Conservation (phyloP, 2,797 vertebrate species). For the Malacoctenus gilli region DNA sequence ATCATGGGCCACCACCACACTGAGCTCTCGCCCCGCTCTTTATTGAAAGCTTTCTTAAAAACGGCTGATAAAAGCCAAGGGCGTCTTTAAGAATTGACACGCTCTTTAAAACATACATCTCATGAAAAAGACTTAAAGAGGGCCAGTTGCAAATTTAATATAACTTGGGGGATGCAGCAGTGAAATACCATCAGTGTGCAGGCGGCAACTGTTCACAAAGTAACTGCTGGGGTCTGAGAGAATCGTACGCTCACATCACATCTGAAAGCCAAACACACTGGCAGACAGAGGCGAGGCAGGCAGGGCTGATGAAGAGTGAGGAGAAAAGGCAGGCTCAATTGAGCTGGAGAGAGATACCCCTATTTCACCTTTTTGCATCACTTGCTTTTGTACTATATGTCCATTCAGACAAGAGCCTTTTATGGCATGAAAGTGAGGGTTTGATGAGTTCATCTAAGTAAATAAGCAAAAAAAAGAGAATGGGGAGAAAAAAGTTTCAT, state of each 20-base stretch:
- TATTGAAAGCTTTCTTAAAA: constrained; percentile 73
- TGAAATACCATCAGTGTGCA: constrained; percentile 75
- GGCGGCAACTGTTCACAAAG: constrained; percentile 70
- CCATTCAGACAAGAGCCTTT: constrained; percentile 76
- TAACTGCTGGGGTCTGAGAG: constrained; percentile 73
- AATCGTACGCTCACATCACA: constrained; percentile 76
- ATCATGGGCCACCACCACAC: constrained; percentile 72
- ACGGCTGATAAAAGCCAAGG: constrained; percentile 78
- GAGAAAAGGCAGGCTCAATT: constrained; percentile 71
- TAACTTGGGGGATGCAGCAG: constrained; percentile 78
- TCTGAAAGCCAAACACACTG: constrained; percentile 74
- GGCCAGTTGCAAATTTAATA: constrained; percentile 81
- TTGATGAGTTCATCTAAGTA: constrained; percentile 76
- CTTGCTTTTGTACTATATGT: constrained; percentile 79
- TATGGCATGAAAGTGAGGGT: constrained; percentile 72
- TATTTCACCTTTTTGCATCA: constrained; percentile 87
- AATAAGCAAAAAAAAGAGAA: constrained; percentile 66
- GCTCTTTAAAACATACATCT: constrained; percentile 82
- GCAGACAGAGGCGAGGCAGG: constrained; percentile 71
- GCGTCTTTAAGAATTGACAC: constrained; percentile 82
- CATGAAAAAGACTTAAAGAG: constrained; percentile 82
- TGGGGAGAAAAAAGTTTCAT: constrained; percentile 60
- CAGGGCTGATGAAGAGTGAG: constrained; percentile 77
- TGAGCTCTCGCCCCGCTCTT: constrained; percentile 62
- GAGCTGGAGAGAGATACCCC: constrained; percentile 67